Evolutionary conservation across 2,888 invertebrate species (phyloP).

Genomic region (Platycnemis pennipes): DNA sequence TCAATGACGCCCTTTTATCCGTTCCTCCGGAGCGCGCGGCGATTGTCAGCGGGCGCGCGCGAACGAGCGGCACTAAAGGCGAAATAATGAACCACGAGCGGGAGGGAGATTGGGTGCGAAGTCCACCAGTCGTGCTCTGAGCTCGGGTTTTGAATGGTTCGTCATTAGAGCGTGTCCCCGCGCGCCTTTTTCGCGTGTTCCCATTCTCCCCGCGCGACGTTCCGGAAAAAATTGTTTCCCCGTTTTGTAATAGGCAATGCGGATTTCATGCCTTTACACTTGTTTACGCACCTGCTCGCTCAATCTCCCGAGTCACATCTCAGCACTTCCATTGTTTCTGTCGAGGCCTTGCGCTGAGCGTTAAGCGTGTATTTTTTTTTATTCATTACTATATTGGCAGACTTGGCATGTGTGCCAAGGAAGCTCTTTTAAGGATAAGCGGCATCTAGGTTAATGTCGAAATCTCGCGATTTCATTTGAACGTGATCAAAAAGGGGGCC

Average conservation of each 20-base stretch:
- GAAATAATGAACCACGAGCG: background rate
- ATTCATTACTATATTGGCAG: background rate
- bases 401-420: background rate
- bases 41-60: background rate
- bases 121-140: background rate
- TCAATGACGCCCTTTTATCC: background rate
- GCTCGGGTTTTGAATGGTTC: background rate
- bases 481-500: too few species aligned
- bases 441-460: too few species aligned
- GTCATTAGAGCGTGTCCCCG: background rate
- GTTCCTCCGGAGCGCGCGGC: background rate
- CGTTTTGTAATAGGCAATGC: background rate
- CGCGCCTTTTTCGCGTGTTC: background rate
- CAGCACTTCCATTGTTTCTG: background rate
- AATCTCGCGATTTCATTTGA: too few species aligned
- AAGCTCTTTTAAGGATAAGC: background rate
- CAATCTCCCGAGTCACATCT: background rate
- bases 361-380: background rate
- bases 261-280: background rate
- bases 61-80: background rate
- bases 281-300: background rate
- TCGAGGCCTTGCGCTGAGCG: background rate
- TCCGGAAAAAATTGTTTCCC: background rate
- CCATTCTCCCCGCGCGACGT: background rate
- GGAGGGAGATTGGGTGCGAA: slow-evolving; percentile 9